Evolutionary conservation across 2,113 vertebrate genomes (phyloP), one percentile per base, ranked within the genome.

Genomic region (Crypturellus undulatus): DNA sequence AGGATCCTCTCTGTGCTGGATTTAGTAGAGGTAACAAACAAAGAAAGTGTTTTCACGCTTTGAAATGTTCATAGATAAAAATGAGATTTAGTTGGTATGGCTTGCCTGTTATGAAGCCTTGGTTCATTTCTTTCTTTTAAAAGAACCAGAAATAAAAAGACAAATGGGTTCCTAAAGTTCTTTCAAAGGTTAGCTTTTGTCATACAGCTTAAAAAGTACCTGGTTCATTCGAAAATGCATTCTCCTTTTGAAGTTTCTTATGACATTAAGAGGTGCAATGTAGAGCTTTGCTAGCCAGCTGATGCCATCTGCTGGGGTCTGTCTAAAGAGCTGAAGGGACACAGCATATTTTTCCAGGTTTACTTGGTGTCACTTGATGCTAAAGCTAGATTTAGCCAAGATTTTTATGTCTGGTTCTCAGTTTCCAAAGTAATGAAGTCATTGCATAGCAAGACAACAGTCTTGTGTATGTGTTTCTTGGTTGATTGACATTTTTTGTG

Each of bases 261-360:
- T 34, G 63, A 20, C 24, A 7, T 18, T 54, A 87, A 72, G 49
- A 76, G 25, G 13, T 22, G 11, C 2, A 30, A 2, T 13, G 30
- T 28, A 40, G 56, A 42, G 32, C 71, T 91, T 93, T 78, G 21
- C 68, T 92, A 71, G 87, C 81, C 81, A 89, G 67, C 71, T 95
- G 84, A 95, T 94, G 94, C 94, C 91, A 95, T 82, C 95, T 97
- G 8, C 91, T 94, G 96, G 91, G 89, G n/a, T 58, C 68, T 93
- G 56, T 12, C 60, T 91, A 87, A 69, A 87, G 78, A 87, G 77
- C 54, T 54, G 43, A 77, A 89, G 59, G 73, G 59, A 77, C 72
- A 79, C 13, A 51, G 32, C 77, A 42, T 21, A 30, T 60, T 81
- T 78, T 82, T 59, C n/a, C 28, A 40, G 24, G 17, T 49, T 54